Percentiles rank a stretch among this genome's conserved stretches.
These are phyloP conservation scores for Lamprotornis superbus DNA, from an alignment of 2,113 vertebrate species.

Conservation along the genomic window DNA sequence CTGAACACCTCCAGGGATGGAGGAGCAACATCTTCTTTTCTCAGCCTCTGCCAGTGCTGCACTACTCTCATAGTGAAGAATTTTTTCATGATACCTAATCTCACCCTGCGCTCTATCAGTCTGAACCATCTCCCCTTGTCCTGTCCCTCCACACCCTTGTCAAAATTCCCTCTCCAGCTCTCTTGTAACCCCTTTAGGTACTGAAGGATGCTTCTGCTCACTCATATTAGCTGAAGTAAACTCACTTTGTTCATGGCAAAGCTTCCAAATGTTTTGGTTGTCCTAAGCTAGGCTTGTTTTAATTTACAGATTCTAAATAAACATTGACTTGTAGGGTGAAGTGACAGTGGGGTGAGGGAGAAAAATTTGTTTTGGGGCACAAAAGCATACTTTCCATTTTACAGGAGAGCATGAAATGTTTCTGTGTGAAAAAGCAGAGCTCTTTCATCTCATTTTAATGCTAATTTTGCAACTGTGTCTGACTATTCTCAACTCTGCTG, in stretches of 20 bases:
- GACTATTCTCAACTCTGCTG: neutral
- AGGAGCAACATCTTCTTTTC: neutral
- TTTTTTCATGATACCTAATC: neutral
- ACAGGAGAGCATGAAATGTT: neutral
- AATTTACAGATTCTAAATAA: slow-evolving; percentile 14
- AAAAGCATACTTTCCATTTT: neutral
- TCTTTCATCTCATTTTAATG: neutral
- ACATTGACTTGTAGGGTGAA: neutral
- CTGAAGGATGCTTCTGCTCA: neutral
- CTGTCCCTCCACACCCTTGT: neutral
- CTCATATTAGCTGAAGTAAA: neutral
- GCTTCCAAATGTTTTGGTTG: neutral
- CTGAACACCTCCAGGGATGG: neutral
- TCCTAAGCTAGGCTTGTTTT: neutral
- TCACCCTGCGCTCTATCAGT: neutral
- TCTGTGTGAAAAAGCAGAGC: neutral
- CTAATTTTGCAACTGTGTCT: neutral
- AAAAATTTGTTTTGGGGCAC: neutral
- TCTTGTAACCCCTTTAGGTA: neutral
- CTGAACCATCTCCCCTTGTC: neutral
- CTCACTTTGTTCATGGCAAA: neutral
- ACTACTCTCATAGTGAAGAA: neutral
- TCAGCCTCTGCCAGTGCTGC: neutral
- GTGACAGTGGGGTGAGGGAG: neutral
- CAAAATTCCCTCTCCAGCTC: neutral